Conservation (phyloP, 2,888 invertebrate genomes). For the Autographa pulchrina region DNA sequence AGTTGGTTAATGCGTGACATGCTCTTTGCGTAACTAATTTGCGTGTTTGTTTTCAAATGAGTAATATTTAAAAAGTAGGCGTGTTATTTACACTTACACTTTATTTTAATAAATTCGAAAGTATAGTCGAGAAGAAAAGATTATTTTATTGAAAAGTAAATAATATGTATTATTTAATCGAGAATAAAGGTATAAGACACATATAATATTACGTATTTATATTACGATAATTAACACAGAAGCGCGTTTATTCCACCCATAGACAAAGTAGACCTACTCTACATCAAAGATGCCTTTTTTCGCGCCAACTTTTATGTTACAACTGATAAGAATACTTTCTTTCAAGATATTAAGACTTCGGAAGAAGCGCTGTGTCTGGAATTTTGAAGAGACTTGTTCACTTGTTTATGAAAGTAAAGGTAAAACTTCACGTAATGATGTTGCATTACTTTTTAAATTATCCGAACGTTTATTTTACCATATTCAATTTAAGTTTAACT, state of each 20-base stretch:
- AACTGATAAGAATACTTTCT: constrained; percentile 38
- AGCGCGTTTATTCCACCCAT: background rate
- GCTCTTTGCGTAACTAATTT: background rate
- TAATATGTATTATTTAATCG: too few species aligned
- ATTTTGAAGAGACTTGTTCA: constrained; percentile 28
- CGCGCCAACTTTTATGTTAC: constrained; percentile 21
- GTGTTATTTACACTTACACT: background rate
- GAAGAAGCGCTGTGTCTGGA: constrained; percentile 21
- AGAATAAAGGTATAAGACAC: too few species aligned
- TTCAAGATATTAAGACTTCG: constrained; percentile 32
- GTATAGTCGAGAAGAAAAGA: too few species aligned
- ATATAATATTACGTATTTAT: too few species aligned
- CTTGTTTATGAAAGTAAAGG: constrained; percentile 11
- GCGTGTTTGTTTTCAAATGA: background rate
- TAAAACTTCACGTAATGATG: constrained; percentile 18
- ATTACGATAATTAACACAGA: too few species aligned
- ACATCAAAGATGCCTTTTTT: constrained; percentile 20
- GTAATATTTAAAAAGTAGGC: background rate
- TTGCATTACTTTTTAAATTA: constrained; percentile 11
- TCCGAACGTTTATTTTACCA: background rate
- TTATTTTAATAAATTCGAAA: background rate
- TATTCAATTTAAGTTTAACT: too few species aligned
- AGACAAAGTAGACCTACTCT: constrained; percentile 21
- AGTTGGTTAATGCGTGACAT: constrained; percentile 1
- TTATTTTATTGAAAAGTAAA: too few species aligned